A percentile compares a stretch with the other conserved stretches of the same genome.
Evolutionary conservation across 2,113 vertebrate genomes (phyloP).

Genomic region (Rhinopomastus cyanomelas): DNA sequence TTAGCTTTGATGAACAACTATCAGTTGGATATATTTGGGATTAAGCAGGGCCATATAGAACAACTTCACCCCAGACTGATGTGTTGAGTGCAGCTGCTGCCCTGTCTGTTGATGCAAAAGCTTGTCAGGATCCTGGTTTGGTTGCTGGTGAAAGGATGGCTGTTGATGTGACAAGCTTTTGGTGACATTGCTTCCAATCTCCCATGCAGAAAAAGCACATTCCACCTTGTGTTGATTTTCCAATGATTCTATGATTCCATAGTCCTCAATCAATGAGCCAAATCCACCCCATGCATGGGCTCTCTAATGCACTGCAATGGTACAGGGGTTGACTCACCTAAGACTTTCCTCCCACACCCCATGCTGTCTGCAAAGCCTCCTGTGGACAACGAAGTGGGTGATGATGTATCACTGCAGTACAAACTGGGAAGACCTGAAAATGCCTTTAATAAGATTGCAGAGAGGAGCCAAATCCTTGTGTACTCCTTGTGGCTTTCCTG

Average conservation of each 20-base stretch:
- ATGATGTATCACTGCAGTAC: not conserved
- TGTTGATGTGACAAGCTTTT: not conserved
- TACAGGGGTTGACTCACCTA: too few species aligned
- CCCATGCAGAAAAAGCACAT: not conserved
- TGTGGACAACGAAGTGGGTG: accelerated
- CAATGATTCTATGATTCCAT: too few species aligned
- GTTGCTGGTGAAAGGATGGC: not conserved
- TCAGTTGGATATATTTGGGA: accelerated
- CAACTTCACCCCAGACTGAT: not conserved
- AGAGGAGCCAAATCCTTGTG: not conserved
- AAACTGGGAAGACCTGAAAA: not conserved
- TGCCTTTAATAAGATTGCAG: not conserved
- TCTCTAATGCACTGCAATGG: accelerated
- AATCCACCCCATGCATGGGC: not conserved
- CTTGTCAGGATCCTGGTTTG: not conserved
- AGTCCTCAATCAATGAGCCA: not conserved
- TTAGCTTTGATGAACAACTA: not conserved
- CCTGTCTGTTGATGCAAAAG: not conserved
- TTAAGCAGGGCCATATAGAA: too few species aligned
- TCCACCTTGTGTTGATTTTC: not conserved
- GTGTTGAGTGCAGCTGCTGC: not conserved
- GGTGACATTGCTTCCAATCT: not conserved
- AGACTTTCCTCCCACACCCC: not conserved
- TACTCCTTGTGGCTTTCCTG: not conserved
- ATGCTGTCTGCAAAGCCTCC: not conserved